Percentiles rank a stretch among this genome's conserved stretches.
Evolutionary conservation across 2,797 vertebrate genomes (phyloP).

Genomic region (Trichosurus vulpecula): DNA sequence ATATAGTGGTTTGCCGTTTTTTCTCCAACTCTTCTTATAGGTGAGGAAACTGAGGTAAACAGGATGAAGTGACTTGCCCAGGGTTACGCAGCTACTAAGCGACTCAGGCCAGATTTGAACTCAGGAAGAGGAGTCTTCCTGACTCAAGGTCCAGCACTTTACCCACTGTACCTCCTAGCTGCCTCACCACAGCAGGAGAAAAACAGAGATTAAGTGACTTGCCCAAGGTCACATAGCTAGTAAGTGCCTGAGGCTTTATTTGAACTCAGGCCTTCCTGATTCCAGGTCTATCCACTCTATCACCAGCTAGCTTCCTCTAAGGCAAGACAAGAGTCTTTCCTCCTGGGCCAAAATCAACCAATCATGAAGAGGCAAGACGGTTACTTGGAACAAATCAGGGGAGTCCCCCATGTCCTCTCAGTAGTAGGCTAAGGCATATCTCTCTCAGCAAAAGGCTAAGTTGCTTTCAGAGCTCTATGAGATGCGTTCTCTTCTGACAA

Average conservation of each 20-base stretch:
- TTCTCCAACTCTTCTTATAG: too few relatives aligned
- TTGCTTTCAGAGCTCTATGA: background rate
- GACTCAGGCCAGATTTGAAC: background rate
- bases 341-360: background rate
- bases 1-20: too few relatives aligned
- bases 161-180: background rate
- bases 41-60: too few relatives aligned
- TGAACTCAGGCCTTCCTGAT: background rate
- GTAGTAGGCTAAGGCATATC: background rate
- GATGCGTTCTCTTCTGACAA: background rate
- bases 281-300: background rate
- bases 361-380: background rate
- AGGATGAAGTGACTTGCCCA: background rate
- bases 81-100: too few relatives aligned
- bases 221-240: background rate
- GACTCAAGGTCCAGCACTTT: background rate
- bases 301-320: background rate
- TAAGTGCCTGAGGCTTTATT: background rate
- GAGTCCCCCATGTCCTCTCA: background rate
- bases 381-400: background rate
- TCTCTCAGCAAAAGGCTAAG: background rate
- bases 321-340: background rate
- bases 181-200: background rate
- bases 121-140: background rate
- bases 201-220: background rate